Conservation (phyloP, 1,140 invertebrate species). For the Pararge aegeria region DNA sequence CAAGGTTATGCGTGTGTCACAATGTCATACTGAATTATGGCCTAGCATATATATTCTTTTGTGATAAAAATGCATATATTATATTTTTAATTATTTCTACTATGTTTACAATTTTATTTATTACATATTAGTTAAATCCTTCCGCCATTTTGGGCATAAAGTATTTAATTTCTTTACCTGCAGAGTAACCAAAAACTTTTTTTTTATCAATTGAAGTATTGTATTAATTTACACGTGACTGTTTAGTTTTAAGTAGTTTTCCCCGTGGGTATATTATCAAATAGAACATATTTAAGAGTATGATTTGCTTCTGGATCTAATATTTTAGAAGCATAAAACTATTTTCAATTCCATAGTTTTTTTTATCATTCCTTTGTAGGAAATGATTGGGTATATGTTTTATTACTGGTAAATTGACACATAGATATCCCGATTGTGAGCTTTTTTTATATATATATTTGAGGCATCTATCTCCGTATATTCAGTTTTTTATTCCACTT, state of each 20-base stretch:
- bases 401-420: no score
- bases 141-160: conserved; percentile 52
- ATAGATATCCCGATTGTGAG: no score
- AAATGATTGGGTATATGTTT: background rate
- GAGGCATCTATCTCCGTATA: no score
- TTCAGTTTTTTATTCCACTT: no score
- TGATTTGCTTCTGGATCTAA: conserved; percentile 44
- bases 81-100: conserved; percentile 44
- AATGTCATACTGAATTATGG: no score
- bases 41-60: conserved; percentile 43
- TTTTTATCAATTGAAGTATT: conserved; percentile 38
- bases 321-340: conserved; percentile 33
- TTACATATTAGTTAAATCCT: conserved; percentile 42
- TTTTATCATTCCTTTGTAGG: conserved; percentile 30
- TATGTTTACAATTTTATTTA: conserved; percentile 54
- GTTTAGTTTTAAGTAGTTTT: conserved; percentile 57
- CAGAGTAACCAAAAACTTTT: conserved; percentile 48
- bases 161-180: conserved; percentile 39
- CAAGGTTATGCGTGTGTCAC: no score
- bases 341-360: conserved; percentile 33
- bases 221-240: conserved; percentile 42
- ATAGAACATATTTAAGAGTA: conserved; percentile 40
- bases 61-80: conserved; percentile 55
- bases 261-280: conserved; percentile 33
- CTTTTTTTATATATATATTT: no score